Evolutionary conservation across 2,797 vertebrate genomes (phyloP).

Genomic region (Urosaurus nigricauda): DNA sequence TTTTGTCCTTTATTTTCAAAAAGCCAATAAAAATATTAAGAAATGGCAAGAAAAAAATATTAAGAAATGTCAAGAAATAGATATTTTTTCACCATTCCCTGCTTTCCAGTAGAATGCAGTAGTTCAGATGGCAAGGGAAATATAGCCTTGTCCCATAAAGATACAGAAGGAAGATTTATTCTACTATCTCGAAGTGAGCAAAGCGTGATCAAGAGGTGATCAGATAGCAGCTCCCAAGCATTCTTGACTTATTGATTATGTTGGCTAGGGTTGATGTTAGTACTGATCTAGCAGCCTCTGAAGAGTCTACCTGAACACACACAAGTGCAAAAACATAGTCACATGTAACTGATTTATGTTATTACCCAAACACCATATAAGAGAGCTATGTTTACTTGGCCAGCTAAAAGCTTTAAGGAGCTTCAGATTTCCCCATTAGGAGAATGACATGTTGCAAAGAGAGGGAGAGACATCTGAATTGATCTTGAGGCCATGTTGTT

Average conservation of each 20-base stretch:
- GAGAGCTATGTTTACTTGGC: not conserved
- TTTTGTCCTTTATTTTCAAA: not conserved
- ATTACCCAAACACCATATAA: not conserved
- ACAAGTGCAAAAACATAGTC: not conserved
- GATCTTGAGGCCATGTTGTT: not conserved
- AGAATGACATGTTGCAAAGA: not conserved
- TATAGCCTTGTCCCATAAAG: not conserved
- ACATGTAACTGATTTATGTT: not conserved
- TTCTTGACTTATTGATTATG: too few relatives aligned
- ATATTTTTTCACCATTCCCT: not conserved
- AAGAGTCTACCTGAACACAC: too few relatives aligned
- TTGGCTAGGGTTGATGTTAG: too few relatives aligned
- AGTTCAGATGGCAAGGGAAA: not conserved
- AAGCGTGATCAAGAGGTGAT: too few relatives aligned
- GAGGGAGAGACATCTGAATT: not conserved
- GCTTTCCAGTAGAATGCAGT: not conserved
- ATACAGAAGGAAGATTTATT: not conserved
- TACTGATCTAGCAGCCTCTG: too few relatives aligned
- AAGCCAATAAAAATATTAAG: not conserved
- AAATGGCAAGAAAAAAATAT: too few relatives aligned
- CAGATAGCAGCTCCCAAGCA: too few relatives aligned
- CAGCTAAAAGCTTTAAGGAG: not conserved
- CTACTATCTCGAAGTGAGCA: not conserved
- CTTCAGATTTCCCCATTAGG: not conserved
- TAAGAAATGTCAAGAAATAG: too few relatives aligned